phyloP scores from a whole-genome alignment of 2,888 invertebrate genomes.

The Cephus rjabovi region DNA sequence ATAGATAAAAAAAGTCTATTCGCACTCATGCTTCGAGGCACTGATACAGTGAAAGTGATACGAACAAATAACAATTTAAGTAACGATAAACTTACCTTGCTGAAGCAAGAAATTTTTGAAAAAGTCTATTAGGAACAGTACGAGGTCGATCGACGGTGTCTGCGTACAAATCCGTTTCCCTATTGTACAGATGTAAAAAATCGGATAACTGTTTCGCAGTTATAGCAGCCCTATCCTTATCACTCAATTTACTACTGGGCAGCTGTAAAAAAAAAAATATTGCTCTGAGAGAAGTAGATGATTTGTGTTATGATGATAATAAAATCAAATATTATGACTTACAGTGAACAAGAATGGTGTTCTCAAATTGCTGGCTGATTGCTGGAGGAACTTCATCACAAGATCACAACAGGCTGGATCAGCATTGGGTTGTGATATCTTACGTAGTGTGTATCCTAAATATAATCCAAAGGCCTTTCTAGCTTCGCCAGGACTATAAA shows the following conservation, averaged over 20 bases:
- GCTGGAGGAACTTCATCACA: slow-evolving; percentile 81
- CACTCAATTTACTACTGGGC: slow-evolving; percentile 78
- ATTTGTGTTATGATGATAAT: background rate
- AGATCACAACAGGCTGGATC: slow-evolving; percentile 70
- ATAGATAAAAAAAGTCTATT: background rate
- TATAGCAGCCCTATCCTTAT: slow-evolving; percentile 85
- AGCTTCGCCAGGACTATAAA: slow-evolving; percentile 71
- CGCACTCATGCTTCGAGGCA: background rate
- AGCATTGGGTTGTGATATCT: slow-evolving; percentile 71
- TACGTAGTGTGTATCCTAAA: slow-evolving; percentile 79
- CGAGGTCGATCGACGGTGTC: slow-evolving; percentile 78
- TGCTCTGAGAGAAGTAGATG: background rate
- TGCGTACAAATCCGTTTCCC: slow-evolving; percentile 83
- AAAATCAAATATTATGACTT: slow-evolving; percentile 28
- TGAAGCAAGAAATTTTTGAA: slow-evolving; percentile 72
- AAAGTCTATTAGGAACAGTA: slow-evolving; percentile 69
- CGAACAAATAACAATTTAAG: background rate
- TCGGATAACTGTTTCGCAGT: slow-evolving; percentile 87
- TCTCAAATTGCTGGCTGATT: slow-evolving; percentile 77
- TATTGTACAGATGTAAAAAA: slow-evolving; percentile 84
- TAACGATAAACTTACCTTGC: slow-evolving; percentile 67
- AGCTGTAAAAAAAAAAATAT: slow-evolving; percentile 67
- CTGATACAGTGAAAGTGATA: background rate
- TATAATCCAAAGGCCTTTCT: slow-evolving; percentile 84
- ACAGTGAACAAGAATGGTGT: slow-evolving; percentile 77